Conservation (phyloP, 2,797 vertebrate genomes). For the Acrossocheilus fasciatus region DNA sequence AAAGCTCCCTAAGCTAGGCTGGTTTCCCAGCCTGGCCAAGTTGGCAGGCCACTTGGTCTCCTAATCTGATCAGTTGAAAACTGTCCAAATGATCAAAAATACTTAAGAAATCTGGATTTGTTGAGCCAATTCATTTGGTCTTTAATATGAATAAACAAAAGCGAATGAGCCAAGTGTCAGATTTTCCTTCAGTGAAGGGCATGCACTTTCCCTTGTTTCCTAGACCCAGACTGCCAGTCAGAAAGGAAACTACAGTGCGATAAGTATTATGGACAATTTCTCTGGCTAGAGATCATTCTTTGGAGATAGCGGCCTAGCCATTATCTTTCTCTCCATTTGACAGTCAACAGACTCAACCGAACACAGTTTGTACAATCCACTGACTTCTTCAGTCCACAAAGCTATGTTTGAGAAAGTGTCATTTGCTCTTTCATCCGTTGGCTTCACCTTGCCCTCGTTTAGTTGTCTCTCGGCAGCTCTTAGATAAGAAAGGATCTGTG, state of each 20-base stretch:
- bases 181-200: background rate
- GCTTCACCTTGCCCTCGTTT: constrained; percentile 63
- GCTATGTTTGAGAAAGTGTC: constrained; percentile 46
- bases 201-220: background rate
- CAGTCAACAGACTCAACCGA: constrained; percentile 56
- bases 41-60: background rate
- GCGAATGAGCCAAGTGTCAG: background rate
- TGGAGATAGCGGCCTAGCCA: constrained; percentile 54
- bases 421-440: constrained; percentile 44
- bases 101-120: background rate
- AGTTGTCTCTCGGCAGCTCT: constrained; percentile 63
- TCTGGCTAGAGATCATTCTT: constrained; percentile 49
- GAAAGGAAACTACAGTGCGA: constrained; percentile 43
- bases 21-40: background rate
- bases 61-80: background rate
- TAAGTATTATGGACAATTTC: constrained; percentile 53
- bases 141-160: constrained; percentile 9
- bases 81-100: too few species aligned
- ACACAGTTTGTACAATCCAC: constrained; percentile 22
- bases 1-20: background rate
- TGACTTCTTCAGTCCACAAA: constrained; percentile 48
- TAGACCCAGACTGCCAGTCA: constrained; percentile 20
- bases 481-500: constrained; percentile 56
- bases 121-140: background rate
- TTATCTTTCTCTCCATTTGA: constrained; percentile 65